Evolutionary conservation across 2,113 vertebrate genomes (phyloP).

Genomic region (Ctenodactylus gundi): DNA sequence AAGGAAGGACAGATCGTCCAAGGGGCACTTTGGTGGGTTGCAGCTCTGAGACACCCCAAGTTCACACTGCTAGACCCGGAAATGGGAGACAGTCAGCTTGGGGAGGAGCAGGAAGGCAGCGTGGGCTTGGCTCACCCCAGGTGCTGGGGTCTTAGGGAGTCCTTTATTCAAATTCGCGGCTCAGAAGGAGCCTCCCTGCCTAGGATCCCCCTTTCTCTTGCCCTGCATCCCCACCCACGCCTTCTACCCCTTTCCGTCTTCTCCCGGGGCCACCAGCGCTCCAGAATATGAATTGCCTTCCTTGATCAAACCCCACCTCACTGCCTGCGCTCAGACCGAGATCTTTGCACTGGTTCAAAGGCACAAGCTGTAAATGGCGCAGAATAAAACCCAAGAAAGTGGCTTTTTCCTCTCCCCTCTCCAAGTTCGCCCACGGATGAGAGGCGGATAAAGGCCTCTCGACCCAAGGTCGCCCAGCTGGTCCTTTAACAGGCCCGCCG

Average conservation of each 20-base stretch:
- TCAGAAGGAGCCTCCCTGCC: neutral
- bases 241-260: neutral
- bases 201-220: neutral
- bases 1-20: neutral
- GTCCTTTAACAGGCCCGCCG: rapidly evolving
- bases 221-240: neutral
- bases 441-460: neutral
- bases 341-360: neutral
- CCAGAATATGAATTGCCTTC: neutral
- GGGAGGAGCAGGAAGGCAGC: neutral
- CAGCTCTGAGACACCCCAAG: neutral
- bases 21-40: neutral
- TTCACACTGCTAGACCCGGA: neutral
- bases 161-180: neutral
- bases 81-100: neutral
- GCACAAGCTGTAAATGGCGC: neutral
- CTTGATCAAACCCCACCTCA: neutral
- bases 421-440: neutral
- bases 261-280: neutral
- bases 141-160: neutral
- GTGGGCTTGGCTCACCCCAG: neutral
- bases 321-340: no score
- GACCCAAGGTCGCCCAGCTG: neutral
- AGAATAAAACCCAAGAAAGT: neutral
- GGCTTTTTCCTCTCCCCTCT: neutral